phyloP scores from a whole-genome alignment of 2,113 vertebrate genomes.

The Syngnathus scovelli region DNA sequence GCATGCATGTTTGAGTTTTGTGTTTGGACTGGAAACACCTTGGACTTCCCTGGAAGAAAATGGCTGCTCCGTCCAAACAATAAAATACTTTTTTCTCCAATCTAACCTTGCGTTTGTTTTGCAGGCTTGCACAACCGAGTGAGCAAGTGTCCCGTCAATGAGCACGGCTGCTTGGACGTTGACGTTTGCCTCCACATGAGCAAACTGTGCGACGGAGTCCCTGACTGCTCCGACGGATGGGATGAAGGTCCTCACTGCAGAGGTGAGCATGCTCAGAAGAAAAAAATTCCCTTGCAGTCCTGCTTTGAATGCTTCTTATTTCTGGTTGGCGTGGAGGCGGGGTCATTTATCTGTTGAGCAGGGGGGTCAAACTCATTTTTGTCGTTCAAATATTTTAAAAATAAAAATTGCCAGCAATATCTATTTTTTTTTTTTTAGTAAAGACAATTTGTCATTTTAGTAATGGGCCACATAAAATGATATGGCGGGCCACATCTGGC shows the following conservation, averaged over 20 bases:
- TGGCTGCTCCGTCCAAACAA: too few species aligned
- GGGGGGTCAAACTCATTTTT: too few species aligned
- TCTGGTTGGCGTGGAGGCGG: too few species aligned
- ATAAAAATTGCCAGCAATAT: too few species aligned
- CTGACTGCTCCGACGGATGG: conserved; percentile 84
- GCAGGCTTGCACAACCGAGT: conserved; percentile 84
- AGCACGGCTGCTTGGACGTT: conserved; percentile 84
- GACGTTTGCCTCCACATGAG: conserved; percentile 89
- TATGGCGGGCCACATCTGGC: too few species aligned
- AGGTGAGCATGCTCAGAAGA: conserved; percentile 65
- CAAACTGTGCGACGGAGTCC: conserved; percentile 83
- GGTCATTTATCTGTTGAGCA: too few species aligned
- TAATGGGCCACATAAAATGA: too few species aligned
- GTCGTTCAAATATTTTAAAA: too few species aligned
- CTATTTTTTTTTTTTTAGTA: too few species aligned
- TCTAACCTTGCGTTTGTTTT: conserved; percentile 19
- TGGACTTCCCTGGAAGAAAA: too few species aligned
- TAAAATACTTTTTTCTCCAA: too few species aligned
- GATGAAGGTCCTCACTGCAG: conserved; percentile 90
- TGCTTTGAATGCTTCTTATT: conserved; percentile 10
- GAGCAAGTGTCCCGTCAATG: conserved; percentile 87
- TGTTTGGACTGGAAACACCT: neutral
- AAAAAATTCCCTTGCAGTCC: neutral
- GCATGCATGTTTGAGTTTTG: neutral
- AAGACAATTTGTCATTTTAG: too few species aligned